phyloP scores from a whole-genome alignment of 1,140 invertebrate species.

The Drosophila punjabiensis region DNA sequence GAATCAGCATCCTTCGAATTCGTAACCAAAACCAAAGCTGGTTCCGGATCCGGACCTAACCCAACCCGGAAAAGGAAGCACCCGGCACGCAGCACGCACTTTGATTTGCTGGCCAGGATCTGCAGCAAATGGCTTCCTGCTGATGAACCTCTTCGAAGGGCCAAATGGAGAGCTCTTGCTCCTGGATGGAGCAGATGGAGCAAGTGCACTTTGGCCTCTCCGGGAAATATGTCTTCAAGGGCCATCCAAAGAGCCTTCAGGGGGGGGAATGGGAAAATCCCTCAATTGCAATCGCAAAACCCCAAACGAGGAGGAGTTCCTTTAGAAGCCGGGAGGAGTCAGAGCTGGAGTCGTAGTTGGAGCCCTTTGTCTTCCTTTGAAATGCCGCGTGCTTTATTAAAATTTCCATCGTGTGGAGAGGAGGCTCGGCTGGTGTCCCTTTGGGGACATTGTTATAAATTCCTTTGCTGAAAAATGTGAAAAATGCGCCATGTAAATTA shows the following conservation, averaged over 20 bases:
- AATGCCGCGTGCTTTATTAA: slow-evolving; percentile 77
- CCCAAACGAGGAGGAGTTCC: slow-evolving; percentile 29
- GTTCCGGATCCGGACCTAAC: slow-evolving; percentile 51
- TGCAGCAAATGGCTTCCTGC: slow-evolving; percentile 2
- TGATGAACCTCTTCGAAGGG: slow-evolving; percentile 32
- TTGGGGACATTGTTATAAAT: slow-evolving; percentile 82
- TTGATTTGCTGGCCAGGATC: slow-evolving; percentile 66
- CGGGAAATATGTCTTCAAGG: slow-evolving; percentile 72
- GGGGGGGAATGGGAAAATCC: slow-evolving; percentile 13
- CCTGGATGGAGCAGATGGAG: slow-evolving; percentile 15
- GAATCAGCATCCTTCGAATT: slow-evolving; percentile 12
- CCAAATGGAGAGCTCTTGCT: slow-evolving; percentile 22
- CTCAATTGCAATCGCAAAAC: slow-evolving; percentile 39
- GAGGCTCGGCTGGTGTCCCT: slow-evolving; percentile 36
- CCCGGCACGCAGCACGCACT: slow-evolving; percentile 72
- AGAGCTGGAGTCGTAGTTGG: background rate
- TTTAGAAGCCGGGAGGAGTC: background rate
- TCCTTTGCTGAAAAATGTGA: slow-evolving; percentile 75
- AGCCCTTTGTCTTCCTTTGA: slow-evolving; percentile 52
- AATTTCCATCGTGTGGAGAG: slow-evolving; percentile 61
- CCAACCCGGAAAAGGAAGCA: slow-evolving; percentile 69
- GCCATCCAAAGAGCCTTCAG: slow-evolving; percentile 19
- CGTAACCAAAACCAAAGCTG: slow-evolving; percentile 20
- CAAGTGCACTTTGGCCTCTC: slow-evolving; percentile 66
- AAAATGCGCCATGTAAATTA: slow-evolving; percentile 82